A percentile compares a stretch with the other conserved stretches of the same genome.
Conservation (phyloP, 2,797 vertebrate genomes). For the Thripadectes ignobilis region DNA sequence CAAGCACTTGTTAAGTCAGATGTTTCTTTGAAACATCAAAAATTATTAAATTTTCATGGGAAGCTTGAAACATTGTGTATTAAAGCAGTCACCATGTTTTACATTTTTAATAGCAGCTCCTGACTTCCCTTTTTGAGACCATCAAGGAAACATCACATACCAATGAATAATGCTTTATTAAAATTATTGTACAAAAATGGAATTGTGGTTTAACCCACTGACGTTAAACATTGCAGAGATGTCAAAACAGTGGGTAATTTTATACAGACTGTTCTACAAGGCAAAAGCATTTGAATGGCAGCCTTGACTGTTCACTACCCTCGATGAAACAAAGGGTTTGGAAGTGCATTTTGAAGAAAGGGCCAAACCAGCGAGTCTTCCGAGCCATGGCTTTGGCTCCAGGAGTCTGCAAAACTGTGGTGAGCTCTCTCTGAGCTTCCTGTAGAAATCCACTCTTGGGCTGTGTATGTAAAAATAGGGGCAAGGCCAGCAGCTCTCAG, state of each 20-base stretch:
- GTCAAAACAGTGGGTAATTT: neutral
- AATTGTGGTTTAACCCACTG: neutral
- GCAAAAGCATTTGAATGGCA: neutral
- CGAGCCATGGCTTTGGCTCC: neutral
- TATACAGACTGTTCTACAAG: neutral
- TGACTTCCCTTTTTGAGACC: neutral
- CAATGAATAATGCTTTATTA: neutral
- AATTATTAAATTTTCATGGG: constrained; percentile 31
- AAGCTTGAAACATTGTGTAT: neutral
- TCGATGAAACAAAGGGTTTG: neutral
- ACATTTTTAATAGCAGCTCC: neutral
- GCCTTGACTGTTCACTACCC: neutral
- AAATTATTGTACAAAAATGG: neutral
- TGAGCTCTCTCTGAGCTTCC: neutral
- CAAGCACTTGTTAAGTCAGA: constrained; percentile 27
- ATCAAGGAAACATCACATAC: neutral
- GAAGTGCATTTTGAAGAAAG: neutral
- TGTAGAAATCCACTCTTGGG: neutral
- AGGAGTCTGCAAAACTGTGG: neutral
- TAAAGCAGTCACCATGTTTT: neutral
- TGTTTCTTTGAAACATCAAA: constrained; percentile 25
- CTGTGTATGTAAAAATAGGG: neutral
- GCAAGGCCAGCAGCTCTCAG: neutral
- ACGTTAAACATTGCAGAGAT: neutral
- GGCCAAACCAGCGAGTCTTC: neutral